Evolutionary conservation across 2,797 vertebrate genomes (phyloP), one percentile per base, ranked within the genome.

Genomic region (Dendrocincla tyrannina): DNA sequence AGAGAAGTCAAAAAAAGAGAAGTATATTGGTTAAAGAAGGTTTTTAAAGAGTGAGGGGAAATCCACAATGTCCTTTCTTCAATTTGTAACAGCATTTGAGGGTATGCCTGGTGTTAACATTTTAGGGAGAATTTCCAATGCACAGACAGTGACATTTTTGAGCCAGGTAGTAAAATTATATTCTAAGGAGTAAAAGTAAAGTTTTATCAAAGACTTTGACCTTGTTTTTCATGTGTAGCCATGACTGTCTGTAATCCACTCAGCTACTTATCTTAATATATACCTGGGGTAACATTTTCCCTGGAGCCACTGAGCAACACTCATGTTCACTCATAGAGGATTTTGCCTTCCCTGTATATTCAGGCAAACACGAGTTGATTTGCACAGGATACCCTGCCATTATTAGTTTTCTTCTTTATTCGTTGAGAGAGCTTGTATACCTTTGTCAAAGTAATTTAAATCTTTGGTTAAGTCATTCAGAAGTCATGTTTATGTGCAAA

Each of bases 361-460:
- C 41, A 70, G 47, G 44, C 55, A 85, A 88, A 70, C 20, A 22
- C 32, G 70, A 89, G 33, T 80, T 0, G 1, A 56, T n/a, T 82
- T 74, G 63, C 37, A 91, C 24, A 70, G 49, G 35, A 76, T 88
- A 59, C 33, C 13, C 67, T 94, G 56, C 44, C 52, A 25, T 83
- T 92, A 66, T 27, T 68, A 22, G 27, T 89, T 90, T 90, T 12
- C 52, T 83, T 67, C 64, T 87, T 85, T 70, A 39, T 80, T 92
- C 3, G 0, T 55, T 59, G 17, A 76, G 41, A 91, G 74, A 79
- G 63, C 18, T 55, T 66, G 33, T 74, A 44, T 82, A 70, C 49
- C 6, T 90, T 89, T 92, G 52, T 87, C 84, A 46, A 55, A 88
- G 32, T 74, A 20, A 44, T 92, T 92, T 80, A 91, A 82, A 60